These are phyloP conservation scores for Lacerta agilis DNA, from an alignment of 2,797 vertebrate genomes.

Conservation along the genomic window DNA sequence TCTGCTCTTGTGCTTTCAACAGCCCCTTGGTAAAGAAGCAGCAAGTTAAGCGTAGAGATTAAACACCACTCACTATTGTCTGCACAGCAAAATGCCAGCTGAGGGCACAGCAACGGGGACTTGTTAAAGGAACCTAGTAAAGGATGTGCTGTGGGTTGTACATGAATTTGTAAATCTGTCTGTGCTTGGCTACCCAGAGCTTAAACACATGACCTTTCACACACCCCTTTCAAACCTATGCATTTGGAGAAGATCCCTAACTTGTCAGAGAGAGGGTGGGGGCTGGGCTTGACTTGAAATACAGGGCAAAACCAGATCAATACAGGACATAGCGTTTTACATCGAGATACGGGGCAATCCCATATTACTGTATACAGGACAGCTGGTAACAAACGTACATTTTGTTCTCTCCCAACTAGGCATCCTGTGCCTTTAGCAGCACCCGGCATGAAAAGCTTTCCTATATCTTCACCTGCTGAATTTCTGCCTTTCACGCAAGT, in stretches of 20 bases:
- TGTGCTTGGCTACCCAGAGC: too few relatives aligned
- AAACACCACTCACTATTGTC: not conserved
- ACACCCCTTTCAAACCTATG: too few relatives aligned
- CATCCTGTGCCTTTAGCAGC: not conserved
- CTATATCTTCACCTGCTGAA: not conserved
- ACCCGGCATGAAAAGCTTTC: not conserved
- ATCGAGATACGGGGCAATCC: too few relatives aligned
- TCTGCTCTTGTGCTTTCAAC: not conserved
- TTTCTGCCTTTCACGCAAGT: not conserved
- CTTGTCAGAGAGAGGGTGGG: too few relatives aligned
- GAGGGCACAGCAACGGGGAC: not conserved
- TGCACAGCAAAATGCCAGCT: not conserved
- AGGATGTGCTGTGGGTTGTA: not conserved
- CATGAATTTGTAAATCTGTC: not conserved
- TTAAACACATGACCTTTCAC: too few relatives aligned
- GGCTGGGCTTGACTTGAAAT: too few relatives aligned
- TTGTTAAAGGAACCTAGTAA: not conserved
- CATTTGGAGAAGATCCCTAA: too few relatives aligned
- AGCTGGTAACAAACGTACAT: not conserved
- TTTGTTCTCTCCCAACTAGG: not conserved
- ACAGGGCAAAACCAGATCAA: too few relatives aligned
- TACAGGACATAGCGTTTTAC: too few relatives aligned
- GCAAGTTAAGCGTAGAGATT: too few relatives aligned
- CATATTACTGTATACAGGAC: too few relatives aligned
- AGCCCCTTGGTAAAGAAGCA: not conserved